Base-by-base conservation (phyloP, 2,797 vertebrate genomes). In the Chromobotia macracanthus region DNA sequence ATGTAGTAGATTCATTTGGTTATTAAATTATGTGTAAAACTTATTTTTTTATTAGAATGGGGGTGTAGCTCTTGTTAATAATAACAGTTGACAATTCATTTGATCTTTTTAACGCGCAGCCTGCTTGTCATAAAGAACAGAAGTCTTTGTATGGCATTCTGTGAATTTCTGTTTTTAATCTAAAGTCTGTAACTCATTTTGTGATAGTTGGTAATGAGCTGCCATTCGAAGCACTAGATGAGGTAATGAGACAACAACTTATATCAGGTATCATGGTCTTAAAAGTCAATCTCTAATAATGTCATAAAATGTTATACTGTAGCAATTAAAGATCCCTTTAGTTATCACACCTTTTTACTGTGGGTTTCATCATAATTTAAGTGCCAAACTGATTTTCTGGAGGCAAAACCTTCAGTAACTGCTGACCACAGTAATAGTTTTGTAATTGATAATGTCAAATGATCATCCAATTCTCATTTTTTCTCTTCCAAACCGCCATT, bases 391-490 rank as follows among this genome's bases (percentile, higher is more conserved):
- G 56, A 44, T 44, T 44, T 44, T 31, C 77, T 55, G 19, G 16
- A 79, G 68, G 60, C 56, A 46, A 79, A 78, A 35, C n/a, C 12
- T 65, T 65, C 50, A 56, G 48, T 46, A 79, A 72, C 31, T 16
- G 21, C 56, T 78, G 76, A 65, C 31, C 48, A 19, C 28, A 55
- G 35, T 55, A 72, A 79, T 55, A 64, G 48, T 60, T 72, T 79
- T 79, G 77, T 79, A 79, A 72, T 65, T 79, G 77, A 72, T 79
- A 72, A 79, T 79, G 69, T 79, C 77, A 79, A 72, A 79, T 72
- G 69, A 79, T 79, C 77, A 72, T 23, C 50, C 8, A 21, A 64
- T 64, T 79, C 77, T 15, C 55, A 63, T 64, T 61, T 48, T 35
- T 12, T 38, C 58, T 35, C 55, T 44, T 44, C 58, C 19, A 79